phyloP scores from a whole-genome alignment of 1,140 invertebrate species.

The Drosophila micromelanica region DNA sequence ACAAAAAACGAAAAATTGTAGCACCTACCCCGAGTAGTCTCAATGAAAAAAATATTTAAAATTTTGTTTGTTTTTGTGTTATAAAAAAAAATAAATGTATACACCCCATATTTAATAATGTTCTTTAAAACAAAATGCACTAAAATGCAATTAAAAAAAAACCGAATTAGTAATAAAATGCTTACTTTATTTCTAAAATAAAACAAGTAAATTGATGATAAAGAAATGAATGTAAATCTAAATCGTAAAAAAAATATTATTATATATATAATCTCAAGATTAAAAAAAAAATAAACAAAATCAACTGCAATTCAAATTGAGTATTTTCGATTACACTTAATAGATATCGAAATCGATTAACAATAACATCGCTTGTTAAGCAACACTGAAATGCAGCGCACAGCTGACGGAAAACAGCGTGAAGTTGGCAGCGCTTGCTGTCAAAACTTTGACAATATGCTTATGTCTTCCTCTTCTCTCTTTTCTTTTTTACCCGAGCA shows the following conservation, averaged over 20 bases:
- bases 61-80: slow-evolving; percentile 80
- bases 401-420: slow-evolving; percentile 39
- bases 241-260: slow-evolving; percentile 62
- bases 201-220: slow-evolving; percentile 79
- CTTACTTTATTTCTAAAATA: slow-evolving; percentile 83
- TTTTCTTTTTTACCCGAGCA: slow-evolving; percentile 83
- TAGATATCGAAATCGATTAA: background rate
- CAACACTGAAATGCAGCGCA: slow-evolving; percentile 15
- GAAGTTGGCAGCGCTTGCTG: slow-evolving; percentile 57
- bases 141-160: slow-evolving; percentile 70
- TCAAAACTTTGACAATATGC: slow-evolving; percentile 57
- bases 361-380: background rate
- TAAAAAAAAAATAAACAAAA: slow-evolving; percentile 62
- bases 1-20: slow-evolving; percentile 4
- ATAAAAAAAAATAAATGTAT: slow-evolving; percentile 59
- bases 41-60: slow-evolving; percentile 69
- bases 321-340: slow-evolving; percentile 6
- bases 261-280: slow-evolving; percentile 83
- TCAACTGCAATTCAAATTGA: slow-evolving; percentile 38
- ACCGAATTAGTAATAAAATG: slow-evolving; percentile 78
- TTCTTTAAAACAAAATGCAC: slow-evolving; percentile 73
- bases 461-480: slow-evolving; percentile 75
- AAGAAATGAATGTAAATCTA: slow-evolving; percentile 81
- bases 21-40: slow-evolving; percentile 27
- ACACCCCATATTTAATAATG: slow-evolving; percentile 66